Base-by-base conservation (phyloP, 92 coral and sea anemone genomes). In the Bergia puertoricense region DNA sequence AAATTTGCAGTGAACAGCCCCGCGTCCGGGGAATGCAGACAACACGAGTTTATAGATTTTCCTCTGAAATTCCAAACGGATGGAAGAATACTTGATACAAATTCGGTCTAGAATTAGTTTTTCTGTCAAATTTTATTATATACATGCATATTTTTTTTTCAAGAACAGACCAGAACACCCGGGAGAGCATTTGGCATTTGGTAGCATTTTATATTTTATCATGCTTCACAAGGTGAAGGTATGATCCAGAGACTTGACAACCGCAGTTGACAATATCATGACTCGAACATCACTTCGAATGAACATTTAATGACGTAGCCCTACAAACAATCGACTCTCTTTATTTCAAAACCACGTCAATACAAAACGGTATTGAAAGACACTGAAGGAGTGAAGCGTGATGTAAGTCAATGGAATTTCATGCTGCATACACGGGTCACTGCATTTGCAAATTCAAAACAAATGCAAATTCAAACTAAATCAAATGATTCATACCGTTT, bases 11-110 rank as follows among this genome's bases (percentile, higher is more conserved):
- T 30, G 30, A 30, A 30, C 30, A 30, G 30, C 30, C 30, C 30
- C 30, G 30, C 30, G 30, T 30, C 30, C 30, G 30, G 30, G 30
- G 30, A 30, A 30, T 30, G 30, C 15, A 51, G 57, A 11, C 15
- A 51, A 8, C 15, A 11, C 57, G 76, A 39, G 75, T 71, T 71
- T 71, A 71, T 71, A 71, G 76, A 72, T 37, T 72, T 72, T 72
- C 76, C 41, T 71, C 76, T 71, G 76, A 71, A 71, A 71, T 71
- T 71, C 76, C 76, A 71, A 71, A 4, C 76, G 76, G 76, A 71
- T 71, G 42, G 76, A 36, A 71, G 42, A 71, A 71, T 71, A 71
- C 76, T 71, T 71, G 40, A 71, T 71, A 36, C 10, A 71, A 71
- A 71, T 71, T n/a, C 76, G 76, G 42, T 30, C 76, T 36, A 36